These are phyloP conservation scores for Neogobius melanostomus DNA, from an alignment of 2,113 vertebrate species.

Conservation along the genomic window DNA sequence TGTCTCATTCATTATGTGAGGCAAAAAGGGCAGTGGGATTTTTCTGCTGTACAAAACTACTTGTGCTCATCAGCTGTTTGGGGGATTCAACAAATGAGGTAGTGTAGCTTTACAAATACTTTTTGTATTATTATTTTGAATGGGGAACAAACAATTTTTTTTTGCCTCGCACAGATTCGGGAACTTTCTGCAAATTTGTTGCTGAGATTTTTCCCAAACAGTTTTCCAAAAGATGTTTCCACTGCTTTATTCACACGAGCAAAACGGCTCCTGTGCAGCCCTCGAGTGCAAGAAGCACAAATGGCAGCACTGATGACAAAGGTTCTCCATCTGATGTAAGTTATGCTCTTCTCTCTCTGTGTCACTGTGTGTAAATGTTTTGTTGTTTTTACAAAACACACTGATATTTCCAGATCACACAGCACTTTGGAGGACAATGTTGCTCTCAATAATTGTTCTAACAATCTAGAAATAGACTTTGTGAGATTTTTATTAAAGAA, in stretches of 20 bases:
- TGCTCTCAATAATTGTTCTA: neutral
- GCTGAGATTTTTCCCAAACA: slow-evolving; percentile 76
- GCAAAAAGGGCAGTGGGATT: slow-evolving; percentile 81
- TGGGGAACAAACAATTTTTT: neutral
- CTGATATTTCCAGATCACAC: slow-evolving; percentile 62
- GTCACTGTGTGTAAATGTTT: neutral
- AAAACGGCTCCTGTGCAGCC: slow-evolving; percentile 76
- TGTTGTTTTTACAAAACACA: neutral
- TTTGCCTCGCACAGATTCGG: slow-evolving; percentile 77
- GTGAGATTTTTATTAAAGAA: slow-evolving; percentile 71
- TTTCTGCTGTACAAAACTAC: slow-evolving; percentile 77
- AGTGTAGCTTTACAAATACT: neutral
- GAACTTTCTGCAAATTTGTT: slow-evolving; percentile 83
- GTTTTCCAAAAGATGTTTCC: slow-evolving; percentile 61
- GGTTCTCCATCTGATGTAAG: slow-evolving; percentile 84
- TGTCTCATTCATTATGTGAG: slow-evolving; percentile 74
- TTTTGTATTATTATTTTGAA: neutral
- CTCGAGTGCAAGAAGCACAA: slow-evolving; percentile 85
- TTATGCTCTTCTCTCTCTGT: neutral
- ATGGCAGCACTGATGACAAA: slow-evolving; percentile 83
- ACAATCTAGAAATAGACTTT: slow-evolving; percentile 45
- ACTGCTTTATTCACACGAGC: slow-evolving; percentile 69
- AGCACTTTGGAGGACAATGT: neutral
- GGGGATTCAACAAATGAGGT: slow-evolving; percentile 91
- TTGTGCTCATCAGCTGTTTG: slow-evolving; percentile 82